Percentiles rank a stretch among this genome's conserved stretches.
Evolutionary conservation across 2,888 invertebrate species (phyloP).

Genomic region (Spatulosminthurus flaviceps): DNA sequence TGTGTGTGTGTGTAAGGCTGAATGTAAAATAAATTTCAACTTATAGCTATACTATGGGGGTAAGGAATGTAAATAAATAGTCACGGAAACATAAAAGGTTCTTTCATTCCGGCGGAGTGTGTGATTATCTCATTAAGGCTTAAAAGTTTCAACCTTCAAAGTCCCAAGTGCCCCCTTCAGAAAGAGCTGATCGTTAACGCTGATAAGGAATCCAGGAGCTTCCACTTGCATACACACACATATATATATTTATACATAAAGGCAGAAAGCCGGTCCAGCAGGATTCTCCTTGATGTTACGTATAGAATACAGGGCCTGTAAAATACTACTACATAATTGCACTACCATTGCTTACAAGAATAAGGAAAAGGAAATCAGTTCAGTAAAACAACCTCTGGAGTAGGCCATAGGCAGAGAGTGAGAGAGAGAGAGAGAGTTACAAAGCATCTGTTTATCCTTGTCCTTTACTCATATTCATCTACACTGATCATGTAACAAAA

Average conservation of each 20-base stretch:
- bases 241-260: neutral
- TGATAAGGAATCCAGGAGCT: constrained; percentile 46
- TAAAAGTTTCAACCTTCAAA: constrained; percentile 40
- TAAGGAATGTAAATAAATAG: constrained; percentile 49
- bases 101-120: constrained; percentile 47
- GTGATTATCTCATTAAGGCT: constrained; percentile 47
- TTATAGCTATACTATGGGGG: constrained; percentile 19
- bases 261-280: constrained; percentile 6
- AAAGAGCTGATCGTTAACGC: constrained; percentile 28
- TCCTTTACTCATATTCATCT: no score
- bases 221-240: constrained; percentile 33
- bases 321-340: neutral
- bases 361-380: constrained; percentile 20
- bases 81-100: constrained; percentile 49
- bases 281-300: neutral
- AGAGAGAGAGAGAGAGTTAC: no score
- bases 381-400: no score
- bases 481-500: no score
- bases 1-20: constrained; percentile 27
- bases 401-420: no score
- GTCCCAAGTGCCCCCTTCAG: constrained; percentile 42
- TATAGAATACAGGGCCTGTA: neutral
- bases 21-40: constrained; percentile 22
- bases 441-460: no score
- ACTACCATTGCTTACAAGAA: neutral